These are phyloP conservation scores for Vulpes vulpes DNA, from an alignment of 2,113 vertebrate species.

Conservation along the genomic window DNA sequence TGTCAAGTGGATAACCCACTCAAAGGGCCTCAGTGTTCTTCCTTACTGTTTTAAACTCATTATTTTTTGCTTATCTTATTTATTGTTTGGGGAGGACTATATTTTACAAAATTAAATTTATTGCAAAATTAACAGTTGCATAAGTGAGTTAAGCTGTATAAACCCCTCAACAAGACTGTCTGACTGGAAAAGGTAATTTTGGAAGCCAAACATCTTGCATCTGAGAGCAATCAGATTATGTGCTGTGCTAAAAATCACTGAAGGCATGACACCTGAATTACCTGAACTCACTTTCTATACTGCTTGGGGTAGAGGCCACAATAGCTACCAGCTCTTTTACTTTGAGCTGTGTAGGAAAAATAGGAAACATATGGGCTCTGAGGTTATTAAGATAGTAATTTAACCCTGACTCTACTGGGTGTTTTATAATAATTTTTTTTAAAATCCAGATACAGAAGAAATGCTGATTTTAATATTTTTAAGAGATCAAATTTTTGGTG, in stretches of 20 bases:
- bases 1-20: neutral
- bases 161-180: neutral
- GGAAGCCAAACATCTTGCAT: neutral
- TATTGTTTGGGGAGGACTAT: neutral
- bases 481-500: neutral
- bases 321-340: fast-evolving
- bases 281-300: fast-evolving
- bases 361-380: neutral
- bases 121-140: neutral
- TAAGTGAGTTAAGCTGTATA: fast-evolving
- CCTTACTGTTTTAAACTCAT: neutral
- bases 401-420: neutral
- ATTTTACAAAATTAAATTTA: neutral
- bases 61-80: neutral
- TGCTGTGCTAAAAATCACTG: fast-evolving
- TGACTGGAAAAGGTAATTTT: neutral
- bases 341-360: neutral
- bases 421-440: neutral
- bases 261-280: fast-evolving
- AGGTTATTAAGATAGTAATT: neutral
- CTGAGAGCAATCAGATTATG: fast-evolving
- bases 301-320: fast-evolving
- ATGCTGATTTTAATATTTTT: neutral
- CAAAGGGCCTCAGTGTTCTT: fast-evolving
- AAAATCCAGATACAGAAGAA: neutral